Base-by-base conservation (phyloP, 1,140 invertebrate species). In the Hirudo medicinalis region DNA sequence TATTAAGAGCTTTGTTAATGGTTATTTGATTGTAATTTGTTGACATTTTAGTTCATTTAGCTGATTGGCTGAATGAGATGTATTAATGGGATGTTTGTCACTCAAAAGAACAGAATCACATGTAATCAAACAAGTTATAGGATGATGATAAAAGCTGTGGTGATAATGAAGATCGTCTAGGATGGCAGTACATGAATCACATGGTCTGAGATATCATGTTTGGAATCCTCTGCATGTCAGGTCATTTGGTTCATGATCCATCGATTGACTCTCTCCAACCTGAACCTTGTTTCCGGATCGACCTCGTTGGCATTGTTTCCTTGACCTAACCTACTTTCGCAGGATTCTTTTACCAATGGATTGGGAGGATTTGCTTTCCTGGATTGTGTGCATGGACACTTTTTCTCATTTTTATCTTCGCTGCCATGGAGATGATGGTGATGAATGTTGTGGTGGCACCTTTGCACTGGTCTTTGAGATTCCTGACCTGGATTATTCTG, bases 231-330 rank as follows among this genome's bases (percentile, higher is more conserved):
- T 49, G 43, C 13, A 63, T 1, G 6, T 63, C 57, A 63, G 22
- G 57, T 63, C 22, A 13, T 22, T 25, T 32, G 22, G 22, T 22
- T 63, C 57, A 63, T 63, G 22, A 63, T 25, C 57, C 57, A 63
- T 63, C 57, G 22, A 20, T 32, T 63, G 57, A 63, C 57, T 63
- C 57, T 22, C 8, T 63, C 57, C 57, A 63, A n/a, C 13, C 57
- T 63, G 22, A 63, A 63, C 29, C 29, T 63, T 6, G 57, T 63
- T 63, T 63, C 57, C 57, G 57, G 57, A n/a, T 63, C 57, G 29
- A 32, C 4, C 57, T 32, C 22, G 4, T 63, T 9, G 15, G 4
- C 13, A 15, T 8, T 63, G 57, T 63, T 63, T 22, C 29, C 20
- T 11, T n/a, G 22, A 22, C 3, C 11, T 17, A 13, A 63, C 22